These are phyloP conservation scores for Carposina sasakii DNA, from an alignment of 1,140 invertebrate species.

Conservation along the genomic window DNA sequence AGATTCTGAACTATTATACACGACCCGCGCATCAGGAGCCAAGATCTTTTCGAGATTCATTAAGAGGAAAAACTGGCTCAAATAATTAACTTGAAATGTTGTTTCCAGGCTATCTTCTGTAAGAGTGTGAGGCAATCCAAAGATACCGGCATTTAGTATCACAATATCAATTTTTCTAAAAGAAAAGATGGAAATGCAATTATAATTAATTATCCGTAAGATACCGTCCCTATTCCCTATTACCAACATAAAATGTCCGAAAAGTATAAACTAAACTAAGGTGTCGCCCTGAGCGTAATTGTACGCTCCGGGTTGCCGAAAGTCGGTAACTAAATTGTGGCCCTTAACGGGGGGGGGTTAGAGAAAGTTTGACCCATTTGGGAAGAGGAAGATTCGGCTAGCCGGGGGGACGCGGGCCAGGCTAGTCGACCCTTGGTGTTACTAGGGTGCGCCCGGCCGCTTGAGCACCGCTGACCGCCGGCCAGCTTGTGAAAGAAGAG, in stretches of 20 bases:
- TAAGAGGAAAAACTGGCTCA: constrained; percentile 89
- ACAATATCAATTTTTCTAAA: constrained; percentile 87
- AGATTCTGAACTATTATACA: constrained; percentile 92
- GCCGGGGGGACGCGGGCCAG: too few species aligned
- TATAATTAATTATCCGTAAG: not conserved
- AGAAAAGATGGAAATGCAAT: constrained; percentile 18
- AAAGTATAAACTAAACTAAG: not conserved
- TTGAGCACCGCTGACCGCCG: not conserved
- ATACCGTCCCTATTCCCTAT: not conserved
- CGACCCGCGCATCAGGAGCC: constrained; percentile 79
- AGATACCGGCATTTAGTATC: constrained; percentile 93
- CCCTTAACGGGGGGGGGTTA: too few species aligned
- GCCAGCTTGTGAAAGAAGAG: not conserved
- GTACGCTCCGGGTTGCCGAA: too few species aligned
- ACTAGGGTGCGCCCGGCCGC: too few species aligned
- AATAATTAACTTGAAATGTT: constrained; percentile 90
- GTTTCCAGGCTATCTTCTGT: constrained; percentile 91
- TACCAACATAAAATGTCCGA: not conserved
- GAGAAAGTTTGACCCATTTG: too few species aligned
- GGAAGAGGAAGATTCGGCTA: too few species aligned
- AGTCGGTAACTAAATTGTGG: too few species aligned
- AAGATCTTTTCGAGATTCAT: constrained; percentile 82
- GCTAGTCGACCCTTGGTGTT: too few species aligned
- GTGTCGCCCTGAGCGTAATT: too few species aligned
- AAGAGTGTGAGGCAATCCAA: constrained; percentile 82